Percentiles rank a stretch among this genome's conserved stretches.
These are phyloP conservation scores for Drepana arcuata DNA, from an alignment of 1,140 invertebrate species.

Conservation along the genomic window DNA sequence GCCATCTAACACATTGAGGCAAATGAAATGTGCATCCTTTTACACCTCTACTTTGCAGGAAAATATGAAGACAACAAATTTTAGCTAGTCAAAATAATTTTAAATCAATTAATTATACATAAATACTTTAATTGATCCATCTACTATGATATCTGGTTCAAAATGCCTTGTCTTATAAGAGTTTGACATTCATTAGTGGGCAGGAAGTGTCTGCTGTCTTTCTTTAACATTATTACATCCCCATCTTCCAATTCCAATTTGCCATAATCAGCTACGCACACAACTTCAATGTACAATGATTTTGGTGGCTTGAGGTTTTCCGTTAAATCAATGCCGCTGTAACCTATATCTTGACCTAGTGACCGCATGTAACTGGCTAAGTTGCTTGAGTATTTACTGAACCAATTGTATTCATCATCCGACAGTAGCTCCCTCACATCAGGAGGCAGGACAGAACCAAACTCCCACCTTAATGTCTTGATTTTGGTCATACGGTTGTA, in stretches of 20 bases:
- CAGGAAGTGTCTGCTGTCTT: slow-evolving; percentile 93
- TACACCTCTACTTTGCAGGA: no score
- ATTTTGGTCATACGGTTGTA: slow-evolving; percentile 88
- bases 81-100: no score
- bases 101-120: no score
- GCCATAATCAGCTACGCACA: slow-evolving; percentile 92
- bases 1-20: no score
- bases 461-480: slow-evolving; percentile 91
- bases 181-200: slow-evolving; percentile 91
- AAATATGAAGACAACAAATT: no score
- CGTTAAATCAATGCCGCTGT: slow-evolving; percentile 87
- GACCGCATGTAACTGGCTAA: slow-evolving; percentile 92
- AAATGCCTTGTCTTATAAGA: slow-evolving; percentile 91
- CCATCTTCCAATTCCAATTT: slow-evolving; percentile 96
- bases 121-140: no score
- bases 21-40: no score
- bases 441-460: slow-evolving; percentile 89
- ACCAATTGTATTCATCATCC: slow-evolving; percentile 89
- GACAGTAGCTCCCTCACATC: slow-evolving; percentile 88
- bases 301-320: slow-evolving; percentile 94
- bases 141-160: slow-evolving; percentile 79
- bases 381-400: slow-evolving; percentile 88
- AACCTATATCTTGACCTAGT: slow-evolving; percentile 81
- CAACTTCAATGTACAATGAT: slow-evolving; percentile 91
- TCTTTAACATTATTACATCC: slow-evolving; percentile 88